A percentile compares a stretch with the other conserved stretches of the same genome.
Conservation (phyloP, 2,888 invertebrate species). For the Hypolimnas misippus region DNA sequence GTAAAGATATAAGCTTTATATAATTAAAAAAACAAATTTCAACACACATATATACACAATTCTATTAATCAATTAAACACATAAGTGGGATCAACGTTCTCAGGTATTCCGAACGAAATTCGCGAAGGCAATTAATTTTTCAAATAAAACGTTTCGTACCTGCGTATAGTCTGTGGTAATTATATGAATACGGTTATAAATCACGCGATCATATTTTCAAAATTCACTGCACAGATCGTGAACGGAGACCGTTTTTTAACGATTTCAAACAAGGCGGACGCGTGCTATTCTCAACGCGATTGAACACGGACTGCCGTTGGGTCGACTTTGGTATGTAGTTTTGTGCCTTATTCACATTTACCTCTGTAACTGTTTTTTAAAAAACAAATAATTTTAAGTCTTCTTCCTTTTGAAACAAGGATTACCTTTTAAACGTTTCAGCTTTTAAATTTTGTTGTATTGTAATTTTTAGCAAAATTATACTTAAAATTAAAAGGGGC, state of each 20-base stretch:
- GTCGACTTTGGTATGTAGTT: slow-evolving; percentile 21
- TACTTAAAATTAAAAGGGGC: neutral
- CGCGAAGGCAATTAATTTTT: slow-evolving; percentile 51
- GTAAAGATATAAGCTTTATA: no score
- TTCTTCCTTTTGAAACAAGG: neutral
- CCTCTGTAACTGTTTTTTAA: slow-evolving; percentile 15
- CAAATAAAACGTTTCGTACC: slow-evolving; percentile 35
- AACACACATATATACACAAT: slow-evolving; percentile 54
- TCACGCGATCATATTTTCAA: slow-evolving; percentile 55
- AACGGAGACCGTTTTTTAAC: slow-evolving; percentile 22
- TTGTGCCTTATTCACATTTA: slow-evolving; percentile 19
- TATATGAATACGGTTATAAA: slow-evolving; percentile 26
- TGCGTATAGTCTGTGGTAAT: slow-evolving; percentile 37
- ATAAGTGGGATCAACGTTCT: slow-evolving; percentile 78
- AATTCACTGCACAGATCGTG: slow-evolving; percentile 51
- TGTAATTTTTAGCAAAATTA: slow-evolving; percentile 17
- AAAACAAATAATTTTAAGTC: slow-evolving; percentile 4
- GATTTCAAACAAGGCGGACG: slow-evolving; percentile 2
- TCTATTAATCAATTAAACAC: slow-evolving; percentile 68
- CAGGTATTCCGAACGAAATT: slow-evolving; percentile 61
- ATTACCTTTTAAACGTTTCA: neutral
- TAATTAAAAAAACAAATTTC: no score
- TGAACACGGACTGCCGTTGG: slow-evolving; percentile 31
- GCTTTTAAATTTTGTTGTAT: neutral
- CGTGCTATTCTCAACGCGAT: slow-evolving; percentile 23